Conservation (phyloP, 37 sponge, comb jelly and placozoan species). For the Corticium candelabrum region DNA sequence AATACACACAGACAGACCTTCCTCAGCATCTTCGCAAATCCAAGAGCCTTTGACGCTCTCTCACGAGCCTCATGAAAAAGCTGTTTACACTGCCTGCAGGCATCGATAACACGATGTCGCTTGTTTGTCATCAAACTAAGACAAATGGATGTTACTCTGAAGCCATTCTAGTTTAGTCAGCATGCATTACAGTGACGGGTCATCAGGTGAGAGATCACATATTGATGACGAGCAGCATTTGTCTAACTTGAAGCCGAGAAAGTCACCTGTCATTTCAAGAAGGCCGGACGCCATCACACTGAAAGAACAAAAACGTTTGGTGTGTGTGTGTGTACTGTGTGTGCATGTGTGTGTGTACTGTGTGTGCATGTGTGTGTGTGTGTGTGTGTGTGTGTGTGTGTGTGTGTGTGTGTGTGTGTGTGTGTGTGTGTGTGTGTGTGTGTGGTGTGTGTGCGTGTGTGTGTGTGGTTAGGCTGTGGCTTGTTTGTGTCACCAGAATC, state of each 20-base stretch:
- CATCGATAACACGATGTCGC: slow-evolving; percentile 14
- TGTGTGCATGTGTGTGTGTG: no score
- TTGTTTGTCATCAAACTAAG: no score
- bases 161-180: no score
- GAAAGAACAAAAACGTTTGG: neutral
- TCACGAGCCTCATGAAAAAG: slow-evolving; percentile 51
- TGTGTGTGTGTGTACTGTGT: neutral
- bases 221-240: slow-evolving; percentile 22
- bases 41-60: slow-evolving; percentile 43
- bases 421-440: no score
- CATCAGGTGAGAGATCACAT: no score
- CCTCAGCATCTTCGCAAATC: slow-evolving; percentile 54
- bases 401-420: no score
- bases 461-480: neutral
- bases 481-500: slow-evolving; percentile 59
- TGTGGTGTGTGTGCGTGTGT: no score
- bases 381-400: no score
- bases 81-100: slow-evolving; percentile 41
- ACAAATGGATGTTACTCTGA: no score
- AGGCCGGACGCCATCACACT: slow-evolving; percentile 54
- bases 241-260: slow-evolving; percentile 24
- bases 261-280: slow-evolving; percentile 41
- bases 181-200: no score
- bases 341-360: neutral
- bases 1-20: slow-evolving; percentile 19